Percentiles rank a stretch among this genome's conserved stretches.
phyloP scores from a whole-genome alignment of 2,888 invertebrate genomes.

The Caenorhabditis wallacei region DNA sequence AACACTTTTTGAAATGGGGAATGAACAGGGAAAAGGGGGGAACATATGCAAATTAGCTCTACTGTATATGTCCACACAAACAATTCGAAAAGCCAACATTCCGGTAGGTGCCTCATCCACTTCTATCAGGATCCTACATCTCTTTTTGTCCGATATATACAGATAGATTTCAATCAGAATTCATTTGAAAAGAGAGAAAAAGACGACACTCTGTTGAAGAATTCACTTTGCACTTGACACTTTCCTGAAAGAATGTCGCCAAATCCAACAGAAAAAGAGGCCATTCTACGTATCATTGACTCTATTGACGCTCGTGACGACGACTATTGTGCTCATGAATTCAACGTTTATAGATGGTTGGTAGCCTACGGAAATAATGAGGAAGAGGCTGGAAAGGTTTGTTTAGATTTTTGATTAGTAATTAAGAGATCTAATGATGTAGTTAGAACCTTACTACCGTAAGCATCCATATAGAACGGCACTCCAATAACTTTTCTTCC shows the following conservation, averaged over 20 bases:
- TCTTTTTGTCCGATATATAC: slow-evolving; percentile 16
- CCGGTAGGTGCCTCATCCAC: slow-evolving; percentile 30
- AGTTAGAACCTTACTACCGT: too few species aligned
- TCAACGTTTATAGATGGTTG: slow-evolving; percentile 80
- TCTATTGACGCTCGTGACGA: slow-evolving; percentile 57
- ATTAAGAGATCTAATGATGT: too few species aligned
- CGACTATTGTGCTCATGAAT: slow-evolving; percentile 71
- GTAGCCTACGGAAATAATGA: slow-evolving; percentile 78
- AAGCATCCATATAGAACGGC: too few species aligned
- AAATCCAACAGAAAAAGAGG: slow-evolving; percentile 49
- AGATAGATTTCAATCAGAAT: slow-evolving; percentile 34
- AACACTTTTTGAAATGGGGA: not conserved
- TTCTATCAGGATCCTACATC: slow-evolving; percentile 42
- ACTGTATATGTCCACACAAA: not conserved
- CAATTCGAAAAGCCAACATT: slow-evolving; percentile 22
- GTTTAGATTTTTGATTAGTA: not conserved
- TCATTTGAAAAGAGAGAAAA: too few species aligned
- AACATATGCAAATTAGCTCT: slow-evolving; percentile 52
- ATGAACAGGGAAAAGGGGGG: not conserved
- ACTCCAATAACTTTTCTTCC: too few species aligned
- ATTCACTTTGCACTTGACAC: slow-evolving; percentile 56
- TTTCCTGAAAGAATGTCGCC: slow-evolving; percentile 42
- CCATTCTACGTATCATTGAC: slow-evolving; percentile 62
- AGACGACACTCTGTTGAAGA: slow-evolving; percentile 17
- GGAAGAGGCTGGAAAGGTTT: slow-evolving; percentile 71